Conservation (phyloP, 2,888 invertebrate genomes). For the Apeira syringaria region DNA sequence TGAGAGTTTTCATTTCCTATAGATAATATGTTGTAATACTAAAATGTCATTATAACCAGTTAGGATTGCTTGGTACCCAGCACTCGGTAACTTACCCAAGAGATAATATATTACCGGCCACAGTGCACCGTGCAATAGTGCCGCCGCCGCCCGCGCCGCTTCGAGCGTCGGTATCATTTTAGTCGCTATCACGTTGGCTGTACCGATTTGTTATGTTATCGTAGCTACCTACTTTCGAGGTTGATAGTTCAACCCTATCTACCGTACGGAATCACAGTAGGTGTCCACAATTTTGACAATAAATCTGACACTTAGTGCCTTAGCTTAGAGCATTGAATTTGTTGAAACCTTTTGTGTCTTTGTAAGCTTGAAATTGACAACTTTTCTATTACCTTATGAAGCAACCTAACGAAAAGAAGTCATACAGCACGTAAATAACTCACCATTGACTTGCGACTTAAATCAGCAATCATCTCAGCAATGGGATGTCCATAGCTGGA, state of each 20-base stretch:
- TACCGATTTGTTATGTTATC: conserved; percentile 79
- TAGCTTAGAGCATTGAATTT: too few species aligned
- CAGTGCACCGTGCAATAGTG: conserved; percentile 32
- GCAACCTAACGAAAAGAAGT: too few species aligned
- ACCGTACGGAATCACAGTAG: conserved; percentile 48
- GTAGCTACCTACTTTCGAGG: conserved; percentile 71
- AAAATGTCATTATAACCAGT: conserved; percentile 79
- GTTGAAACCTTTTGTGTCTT: too few species aligned
- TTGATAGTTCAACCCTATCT: conserved; percentile 73
- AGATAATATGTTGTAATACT: conserved; percentile 82
- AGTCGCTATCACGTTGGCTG: conserved; percentile 65
- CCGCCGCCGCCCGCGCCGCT: conserved; percentile 11
- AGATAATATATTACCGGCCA: conserved; percentile 73
- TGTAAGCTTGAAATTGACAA: too few species aligned
- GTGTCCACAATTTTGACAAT: conserved; percentile 20
- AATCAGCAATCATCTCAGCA: too few species aligned
- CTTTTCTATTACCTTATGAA: too few species aligned
- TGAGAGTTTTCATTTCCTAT: conserved; percentile 74
- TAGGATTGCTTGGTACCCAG: conserved; percentile 46
- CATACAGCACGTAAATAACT: too few species aligned
- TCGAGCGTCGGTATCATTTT: conserved; percentile 60
- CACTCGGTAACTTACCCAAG: conserved; percentile 63
- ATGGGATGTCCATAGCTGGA: too few species aligned
- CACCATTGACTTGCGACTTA: too few species aligned
- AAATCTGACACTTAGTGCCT: too few species aligned